Percentiles rank a stretch among this genome's conserved stretches.
These are phyloP conservation scores for Laothoe populi DNA, from an alignment of 2,888 invertebrate genomes.

Conservation along the genomic window DNA sequence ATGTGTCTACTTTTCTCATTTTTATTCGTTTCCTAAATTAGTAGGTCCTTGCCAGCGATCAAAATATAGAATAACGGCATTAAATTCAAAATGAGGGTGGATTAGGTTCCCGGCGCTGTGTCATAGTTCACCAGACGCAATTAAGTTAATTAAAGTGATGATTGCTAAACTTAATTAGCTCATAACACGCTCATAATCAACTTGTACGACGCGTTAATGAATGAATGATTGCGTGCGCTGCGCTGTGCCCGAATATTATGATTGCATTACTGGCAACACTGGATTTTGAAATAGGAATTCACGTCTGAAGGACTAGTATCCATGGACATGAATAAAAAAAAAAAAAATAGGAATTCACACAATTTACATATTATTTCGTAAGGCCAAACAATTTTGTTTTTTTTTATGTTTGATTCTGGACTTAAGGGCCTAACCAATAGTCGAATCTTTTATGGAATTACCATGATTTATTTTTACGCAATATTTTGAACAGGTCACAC, in stretches of 20 bases:
- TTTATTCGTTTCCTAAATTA: background rate
- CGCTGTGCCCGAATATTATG: background rate
- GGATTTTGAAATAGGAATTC: background rate
- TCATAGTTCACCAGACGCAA: constrained; percentile 15
- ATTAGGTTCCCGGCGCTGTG: constrained; percentile 1
- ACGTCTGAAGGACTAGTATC: too few relatives aligned
- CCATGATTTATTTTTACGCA: background rate
- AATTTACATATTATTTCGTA: too few relatives aligned
- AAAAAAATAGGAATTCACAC: too few relatives aligned
- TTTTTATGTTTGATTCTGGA: too few relatives aligned
- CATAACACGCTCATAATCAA: constrained; percentile 19
- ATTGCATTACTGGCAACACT: background rate
- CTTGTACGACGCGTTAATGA: constrained; percentile 21
- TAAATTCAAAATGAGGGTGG: constrained; percentile 3
- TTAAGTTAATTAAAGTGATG: constrained; percentile 23
- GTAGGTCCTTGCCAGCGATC: background rate
- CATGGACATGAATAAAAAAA: too few relatives aligned
- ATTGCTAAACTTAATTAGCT: constrained; percentile 27
- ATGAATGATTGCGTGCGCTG: constrained; percentile 11
- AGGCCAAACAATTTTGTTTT: too few relatives aligned
- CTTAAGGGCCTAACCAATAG: too few relatives aligned
- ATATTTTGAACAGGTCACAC: background rate
- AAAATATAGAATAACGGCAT: background rate
- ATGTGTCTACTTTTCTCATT: background rate
- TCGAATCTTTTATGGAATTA: too few relatives aligned